Evolutionary conservation across 2,888 invertebrate species (phyloP), one percentile per base, ranked within the genome.

Genomic region (Cheilosia scutellata): DNA sequence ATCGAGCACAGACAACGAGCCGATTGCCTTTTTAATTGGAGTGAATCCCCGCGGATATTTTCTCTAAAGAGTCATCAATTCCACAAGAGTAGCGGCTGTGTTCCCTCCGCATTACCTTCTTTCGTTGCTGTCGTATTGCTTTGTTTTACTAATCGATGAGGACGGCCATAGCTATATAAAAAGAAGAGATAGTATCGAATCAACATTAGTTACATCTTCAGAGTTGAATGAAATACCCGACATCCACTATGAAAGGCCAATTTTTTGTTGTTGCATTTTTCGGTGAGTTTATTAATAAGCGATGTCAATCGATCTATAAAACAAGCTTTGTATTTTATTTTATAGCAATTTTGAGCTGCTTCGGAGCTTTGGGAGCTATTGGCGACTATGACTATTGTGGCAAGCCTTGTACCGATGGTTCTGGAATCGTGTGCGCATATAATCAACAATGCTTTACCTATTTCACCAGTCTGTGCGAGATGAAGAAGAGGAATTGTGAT

Each of bases 371-470:
- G 29, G 65, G 57, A 20, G 84, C 79, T 9, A 84, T 84, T 31
- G 83, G 83, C 20, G 72, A 70, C 25, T 80, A 75, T 9, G 80
- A 84, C 42, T 84, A 84, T n/a, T 84, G 84, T 27, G 84, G 71
- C 4, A 84, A 80, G 20, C 80, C 84, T 4, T 84, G 84, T 11
- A 70, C 33, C 7, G 84, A 84, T 4, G 33, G 37, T 5, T 31
- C 58, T 53, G 40, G 84, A 1, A 65, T 75, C 7, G 65, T 75
- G 11, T 84, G 84, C 27, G 84, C 84, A 0, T 71, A 70, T 44
- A 84, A 80, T 42, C 75, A 80, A 16, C 42, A 9, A 0, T 84
- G 84, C 13, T 80, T 47, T 37, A 74, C 63, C n/a, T 58, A 66
- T 25, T 84, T 84, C 20, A 75, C 5, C 6, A 80, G 47, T 33